Conservation (phyloP, 2,888 invertebrate species). For the Invenusta paracnida region DNA sequence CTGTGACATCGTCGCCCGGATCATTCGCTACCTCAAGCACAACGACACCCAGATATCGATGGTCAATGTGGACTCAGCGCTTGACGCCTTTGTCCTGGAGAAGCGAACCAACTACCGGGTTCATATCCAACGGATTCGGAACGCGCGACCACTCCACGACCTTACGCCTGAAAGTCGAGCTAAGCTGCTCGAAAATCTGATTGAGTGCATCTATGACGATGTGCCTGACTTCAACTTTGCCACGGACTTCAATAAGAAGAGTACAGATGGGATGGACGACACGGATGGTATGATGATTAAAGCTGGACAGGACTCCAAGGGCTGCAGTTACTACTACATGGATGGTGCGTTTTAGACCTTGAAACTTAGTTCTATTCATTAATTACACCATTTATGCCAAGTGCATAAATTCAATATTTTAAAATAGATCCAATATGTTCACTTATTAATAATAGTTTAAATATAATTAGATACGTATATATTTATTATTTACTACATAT, state of each 20-base stretch:
- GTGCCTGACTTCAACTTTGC: slow-evolving; percentile 39
- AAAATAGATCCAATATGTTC: too few relatives aligned
- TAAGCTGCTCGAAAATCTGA: slow-evolving; percentile 36
- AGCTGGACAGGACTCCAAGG: slow-evolving; percentile 41
- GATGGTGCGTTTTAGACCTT: slow-evolving; percentile 37
- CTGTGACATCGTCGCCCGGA: slow-evolving; percentile 31
- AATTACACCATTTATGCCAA: too few relatives aligned
- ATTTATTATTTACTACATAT: too few relatives aligned
- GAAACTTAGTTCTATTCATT: too few relatives aligned
- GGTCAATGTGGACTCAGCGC: slow-evolving; percentile 25
- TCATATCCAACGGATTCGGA: slow-evolving; percentile 24
- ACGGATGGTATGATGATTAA: slow-evolving; percentile 37
- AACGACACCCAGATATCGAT: slow-evolving; percentile 26
- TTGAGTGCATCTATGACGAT: slow-evolving; percentile 36
- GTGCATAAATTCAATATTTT: too few relatives aligned
- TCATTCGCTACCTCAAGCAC: slow-evolving; percentile 26
- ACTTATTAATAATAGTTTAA: too few relatives aligned
- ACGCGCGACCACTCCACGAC: slow-evolving; percentile 19
- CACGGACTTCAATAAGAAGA: slow-evolving; percentile 37
- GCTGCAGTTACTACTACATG: slow-evolving; percentile 43
- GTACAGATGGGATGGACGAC: not conserved
- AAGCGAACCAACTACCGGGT: slow-evolving; percentile 36
- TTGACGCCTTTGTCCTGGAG: slow-evolving; percentile 36
- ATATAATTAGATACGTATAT: too few relatives aligned
- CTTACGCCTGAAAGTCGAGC: slow-evolving; percentile 32